A percentile compares a stretch with the other conserved stretches of the same genome.
Evolutionary conservation across 2,797 vertebrate genomes (phyloP).

Genomic region (Cossypha heuglini): DNA sequence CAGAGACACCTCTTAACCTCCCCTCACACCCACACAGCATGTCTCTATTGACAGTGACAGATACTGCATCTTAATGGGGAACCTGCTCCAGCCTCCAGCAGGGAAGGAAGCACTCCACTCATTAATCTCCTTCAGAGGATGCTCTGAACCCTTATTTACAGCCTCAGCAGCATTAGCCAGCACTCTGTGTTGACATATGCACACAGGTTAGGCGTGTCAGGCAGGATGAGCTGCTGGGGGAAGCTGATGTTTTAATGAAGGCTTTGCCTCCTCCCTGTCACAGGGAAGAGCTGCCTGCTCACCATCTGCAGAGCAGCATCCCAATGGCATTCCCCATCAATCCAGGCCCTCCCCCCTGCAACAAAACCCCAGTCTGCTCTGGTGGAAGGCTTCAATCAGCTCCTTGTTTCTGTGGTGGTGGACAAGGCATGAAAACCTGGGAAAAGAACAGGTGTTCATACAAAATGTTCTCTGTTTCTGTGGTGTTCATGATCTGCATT

Average conservation of each 20-base stretch:
- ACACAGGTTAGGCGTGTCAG: slow-evolving; percentile 57
- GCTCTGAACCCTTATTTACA: slow-evolving; percentile 57
- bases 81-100: slow-evolving; percentile 53
- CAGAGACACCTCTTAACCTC: slow-evolving; percentile 49
- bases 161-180: slow-evolving; percentile 52
- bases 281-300: neutral
- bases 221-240: slow-evolving; percentile 7
- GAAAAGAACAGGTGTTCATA: neutral
- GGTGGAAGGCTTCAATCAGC: neutral
- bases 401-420: neutral
- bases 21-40: slow-evolving; percentile 46
- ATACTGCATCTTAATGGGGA: slow-evolving; percentile 63
- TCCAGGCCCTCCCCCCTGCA: neutral
- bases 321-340: neutral
- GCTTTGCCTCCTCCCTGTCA: neutral
- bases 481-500: fast-evolving
- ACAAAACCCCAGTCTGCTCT: neutral
- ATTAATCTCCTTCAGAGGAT: slow-evolving; percentile 58
- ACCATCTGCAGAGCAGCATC: slow-evolving; percentile 1
- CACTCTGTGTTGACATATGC: slow-evolving; percentile 48
- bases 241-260: slow-evolving; percentile 57
- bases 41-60: slow-evolving; percentile 67
- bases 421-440: neutral
- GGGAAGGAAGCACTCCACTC: slow-evolving; percentile 49
- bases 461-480: neutral